Base-by-base conservation (phyloP, 2,797 vertebrate genomes). In the Aeoliscus strigatus region DNA sequence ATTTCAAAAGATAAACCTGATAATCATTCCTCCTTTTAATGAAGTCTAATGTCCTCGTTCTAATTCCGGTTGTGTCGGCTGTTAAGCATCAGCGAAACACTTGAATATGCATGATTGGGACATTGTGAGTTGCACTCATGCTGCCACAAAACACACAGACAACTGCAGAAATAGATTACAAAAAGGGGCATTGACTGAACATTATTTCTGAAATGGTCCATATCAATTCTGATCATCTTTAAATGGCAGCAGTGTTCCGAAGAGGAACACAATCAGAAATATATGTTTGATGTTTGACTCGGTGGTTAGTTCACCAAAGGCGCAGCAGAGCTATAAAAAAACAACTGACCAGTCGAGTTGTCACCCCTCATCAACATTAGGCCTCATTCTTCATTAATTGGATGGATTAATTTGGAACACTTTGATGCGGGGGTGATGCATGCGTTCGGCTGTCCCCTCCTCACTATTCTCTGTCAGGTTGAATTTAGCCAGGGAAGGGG, bases 361-460 rank as follows among this genome's bases (percentile, higher is more conserved):
- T 90, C 88, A 81, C 45, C 75, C 75, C 71, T 85, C 88, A 79
- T 88, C 89, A 92, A 74, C 86, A 87, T 91, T 92, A 91, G 87
- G 88, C 87, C 89, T 81, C 87, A 79, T 90, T 93, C 90, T 91
- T 91, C 90, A 93, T 93, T 96, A 94, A 94, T 94, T 93, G 91
- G 89, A 90, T 87, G 89, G 93, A 96, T 93, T 91, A 91, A 93
- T 94, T 92, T 91, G 90, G 90, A 92, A 89, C 80, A 86, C 85
- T 90, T 88, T 91, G 92, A 93, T 91, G 93, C 82, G 79, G 82
- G 68, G 89, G 91, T 91, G 90, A 93, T 91, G 89, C 83, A 85
- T 87, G 91, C 84, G 85, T 90, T 90, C 81, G 86, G 77, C 87
- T 91, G 89, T 46, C 43, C 28, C 46, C 35, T 39, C 46, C 46